A percentile compares a stretch with the other conserved stretches of the same genome.
These are phyloP conservation scores for Pitangus sulphuratus DNA, from an alignment of 2,797 vertebrate species.

Conservation along the genomic window DNA sequence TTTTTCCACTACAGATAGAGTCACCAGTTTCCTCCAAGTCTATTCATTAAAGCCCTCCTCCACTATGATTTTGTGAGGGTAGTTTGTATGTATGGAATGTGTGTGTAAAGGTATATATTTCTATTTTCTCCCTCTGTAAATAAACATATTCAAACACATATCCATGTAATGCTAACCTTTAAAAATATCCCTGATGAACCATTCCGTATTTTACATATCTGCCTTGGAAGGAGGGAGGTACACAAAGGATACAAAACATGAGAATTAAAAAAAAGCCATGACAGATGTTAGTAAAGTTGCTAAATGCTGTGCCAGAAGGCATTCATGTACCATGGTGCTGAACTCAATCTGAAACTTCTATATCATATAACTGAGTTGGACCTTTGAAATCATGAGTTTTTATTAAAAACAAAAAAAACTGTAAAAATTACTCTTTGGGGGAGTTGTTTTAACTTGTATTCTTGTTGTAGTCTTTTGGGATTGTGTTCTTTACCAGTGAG, in stretches of 20 bases:
- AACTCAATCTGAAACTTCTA: neutral
- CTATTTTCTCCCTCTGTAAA: neutral
- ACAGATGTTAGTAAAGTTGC: constrained; percentile 43
- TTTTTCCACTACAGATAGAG: neutral
- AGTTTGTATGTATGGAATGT: neutral
- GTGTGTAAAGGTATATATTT: neutral
- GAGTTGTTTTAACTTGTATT: neutral
- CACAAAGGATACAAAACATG: neutral
- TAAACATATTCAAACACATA: neutral
- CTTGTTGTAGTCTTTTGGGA: neutral
- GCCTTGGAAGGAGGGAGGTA: neutral
- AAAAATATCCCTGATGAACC: neutral
- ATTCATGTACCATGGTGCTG: neutral
- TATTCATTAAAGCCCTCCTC: neutral
- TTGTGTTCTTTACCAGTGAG: neutral
- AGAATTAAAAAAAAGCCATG: neutral
- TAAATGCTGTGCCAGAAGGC: constrained; percentile 49
- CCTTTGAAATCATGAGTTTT: neutral
- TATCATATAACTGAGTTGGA: neutral
- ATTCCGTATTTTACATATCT: neutral
- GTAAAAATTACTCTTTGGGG: neutral
- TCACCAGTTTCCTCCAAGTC: neutral
- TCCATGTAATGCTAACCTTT: neutral
- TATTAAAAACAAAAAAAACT: neutral
- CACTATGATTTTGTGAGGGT: neutral